Evolutionary conservation across 2,797 vertebrate species (phyloP), one percentile per base, ranked within the genome.

Genomic region (Rhabdomys pumilio): DNA sequence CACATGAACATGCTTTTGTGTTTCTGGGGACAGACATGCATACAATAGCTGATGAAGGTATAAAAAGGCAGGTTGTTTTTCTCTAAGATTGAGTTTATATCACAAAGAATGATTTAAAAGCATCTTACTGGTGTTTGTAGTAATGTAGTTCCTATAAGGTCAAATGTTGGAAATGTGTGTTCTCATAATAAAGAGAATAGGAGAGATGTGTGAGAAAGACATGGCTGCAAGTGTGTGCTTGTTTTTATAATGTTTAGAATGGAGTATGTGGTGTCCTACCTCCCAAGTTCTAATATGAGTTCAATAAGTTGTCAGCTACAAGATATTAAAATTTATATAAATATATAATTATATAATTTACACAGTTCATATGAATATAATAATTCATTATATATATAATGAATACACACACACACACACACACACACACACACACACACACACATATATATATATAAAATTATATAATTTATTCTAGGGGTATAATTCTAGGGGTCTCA

Each of bases 201-300:
- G 13, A 61, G 0, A 6, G 15, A 15, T 7, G 1, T 67, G 65
- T 59, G 22, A 91, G n/a, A 53, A 75, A 4, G 31, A 82, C 57
- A 11, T 13, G 77, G 7, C 4, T 53, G 4, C 22, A 59, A 13
- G 89, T 29, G 7, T 81, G 13, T 89, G 7, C 82, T 7, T 61
- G 14, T 14, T n/a, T 67, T 92, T 10, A 85, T 10, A 93, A 53
- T 81, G 9, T 93, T 88, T 53, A 93, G 53, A 89, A 50, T 89
- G 1, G 79, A 22, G 7, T 63, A 26, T 80, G 15, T 89, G 34
- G 13, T 47, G 6, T 47, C 41, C 19, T 55, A 76, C 15, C 65
- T 12, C 12, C 17, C 31, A 31, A 84, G 31, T 90, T 94, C 87
- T 38, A 94, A 47, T 82, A 59, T 14, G 34, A 92, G 53, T 3